A percentile compares a stretch with the other conserved stretches of the same genome.
phyloP scores from a whole-genome alignment of 2,113 vertebrate genomes.

The Hippoglossus stenolepis region DNA sequence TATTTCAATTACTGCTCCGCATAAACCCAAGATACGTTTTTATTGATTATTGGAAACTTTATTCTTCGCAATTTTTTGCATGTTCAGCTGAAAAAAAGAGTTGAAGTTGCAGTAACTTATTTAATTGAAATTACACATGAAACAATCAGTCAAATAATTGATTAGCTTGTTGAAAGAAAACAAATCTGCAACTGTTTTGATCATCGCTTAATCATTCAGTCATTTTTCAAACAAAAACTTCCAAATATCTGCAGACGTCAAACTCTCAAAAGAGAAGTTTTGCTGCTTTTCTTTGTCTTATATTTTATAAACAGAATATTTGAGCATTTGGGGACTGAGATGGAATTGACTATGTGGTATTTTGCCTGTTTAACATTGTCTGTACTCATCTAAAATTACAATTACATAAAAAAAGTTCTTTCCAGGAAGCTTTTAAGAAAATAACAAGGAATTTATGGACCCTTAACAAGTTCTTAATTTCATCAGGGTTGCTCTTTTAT shows the following conservation, averaged over 20 bases:
- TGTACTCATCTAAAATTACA: conserved; percentile 1
- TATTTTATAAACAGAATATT: background rate
- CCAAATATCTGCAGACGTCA: background rate
- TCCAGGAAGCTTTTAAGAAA: conserved; percentile 5
- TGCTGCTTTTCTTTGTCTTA: background rate
- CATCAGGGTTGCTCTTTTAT: conserved; percentile 60
- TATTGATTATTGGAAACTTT: too few species aligned
- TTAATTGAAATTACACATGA: too few species aligned
- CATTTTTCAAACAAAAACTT: background rate
- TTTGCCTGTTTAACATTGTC: background rate
- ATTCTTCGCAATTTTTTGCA: too few species aligned
- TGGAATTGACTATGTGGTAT: background rate
- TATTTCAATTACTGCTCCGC: background rate
- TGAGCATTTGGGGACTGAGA: background rate
- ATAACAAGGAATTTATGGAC: background rate
- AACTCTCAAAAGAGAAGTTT: background rate
- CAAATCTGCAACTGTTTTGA: background rate
- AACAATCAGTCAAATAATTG: too few species aligned
- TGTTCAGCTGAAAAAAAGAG: too few species aligned
- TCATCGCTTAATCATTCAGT: background rate
- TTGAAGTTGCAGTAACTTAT: too few species aligned
- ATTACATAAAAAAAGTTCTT: background rate
- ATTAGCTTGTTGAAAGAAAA: too few species aligned
- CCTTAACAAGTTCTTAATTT: conserved; percentile 38
- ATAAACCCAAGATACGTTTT: too few species aligned